phyloP scores from a whole-genome alignment of 92 coral and sea anemone species.

The Chrysogorgia sp. region DNA sequence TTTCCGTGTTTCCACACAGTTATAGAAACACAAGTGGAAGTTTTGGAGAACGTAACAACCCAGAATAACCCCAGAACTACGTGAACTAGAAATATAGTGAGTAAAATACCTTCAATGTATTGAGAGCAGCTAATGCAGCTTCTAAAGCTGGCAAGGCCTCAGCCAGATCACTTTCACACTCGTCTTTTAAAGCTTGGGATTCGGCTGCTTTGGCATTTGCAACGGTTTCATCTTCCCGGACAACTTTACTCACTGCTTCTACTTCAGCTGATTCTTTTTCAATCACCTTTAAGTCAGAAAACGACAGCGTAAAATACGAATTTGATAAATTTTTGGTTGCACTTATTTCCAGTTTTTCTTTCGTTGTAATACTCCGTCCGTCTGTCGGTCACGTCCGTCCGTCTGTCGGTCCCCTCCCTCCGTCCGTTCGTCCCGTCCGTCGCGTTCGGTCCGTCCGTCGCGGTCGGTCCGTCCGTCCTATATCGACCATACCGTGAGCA shows the following conservation, averaged over 20 bases:
- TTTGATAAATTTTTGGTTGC: no score
- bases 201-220: slow-evolving; percentile 97
- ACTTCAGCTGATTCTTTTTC: slow-evolving; percentile 96
- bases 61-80: no score
- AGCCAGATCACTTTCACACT: slow-evolving; percentile 95
- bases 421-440: neutral
- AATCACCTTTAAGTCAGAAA: slow-evolving; percentile 63
- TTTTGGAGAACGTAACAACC: no score
- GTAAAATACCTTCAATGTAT: slow-evolving; percentile 85
- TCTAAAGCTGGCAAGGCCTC: slow-evolving; percentile 98
- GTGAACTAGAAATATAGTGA: neutral
- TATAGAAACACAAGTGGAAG: no score
- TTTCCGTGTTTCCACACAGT: no score
- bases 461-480: neutral
- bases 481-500: slow-evolving; percentile 94
- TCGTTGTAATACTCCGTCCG: no score
- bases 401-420: no score
- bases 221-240: slow-evolving; percentile 94
- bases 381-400: no score
- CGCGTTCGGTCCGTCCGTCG: neutral
- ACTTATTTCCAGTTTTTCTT: no score
- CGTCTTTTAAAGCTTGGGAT: slow-evolving; percentile 94
- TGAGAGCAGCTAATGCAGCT: slow-evolving; percentile 99
- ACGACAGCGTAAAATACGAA: neutral
- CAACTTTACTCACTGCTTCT: slow-evolving; percentile 94